Percentiles rank a stretch among this genome's conserved stretches.
phyloP scores from a whole-genome alignment of 2,113 vertebrate species.

The Cromileptes altivelis region DNA sequence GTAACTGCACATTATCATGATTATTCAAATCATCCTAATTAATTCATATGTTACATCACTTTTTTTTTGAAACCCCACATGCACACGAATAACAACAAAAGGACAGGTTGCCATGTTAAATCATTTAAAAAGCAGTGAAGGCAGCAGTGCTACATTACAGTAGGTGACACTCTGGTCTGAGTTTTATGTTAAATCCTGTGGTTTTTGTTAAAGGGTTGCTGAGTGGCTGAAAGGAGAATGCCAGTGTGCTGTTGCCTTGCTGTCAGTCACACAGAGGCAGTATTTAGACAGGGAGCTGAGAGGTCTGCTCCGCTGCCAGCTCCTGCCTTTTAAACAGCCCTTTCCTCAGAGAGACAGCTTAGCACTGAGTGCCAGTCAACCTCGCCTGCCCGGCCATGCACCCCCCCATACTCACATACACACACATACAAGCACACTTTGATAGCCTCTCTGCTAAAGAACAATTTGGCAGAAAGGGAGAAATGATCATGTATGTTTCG shows the following conservation, averaged over 20 bases:
- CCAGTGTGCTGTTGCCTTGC: conserved; percentile 73
- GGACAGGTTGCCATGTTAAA: conserved; percentile 71
- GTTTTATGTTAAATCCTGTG: conserved; percentile 70
- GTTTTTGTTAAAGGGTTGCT: conserved; percentile 74
- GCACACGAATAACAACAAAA: conserved; percentile 38
- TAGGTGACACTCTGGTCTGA: conserved; percentile 55
- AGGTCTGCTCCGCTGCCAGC: conserved; percentile 76
- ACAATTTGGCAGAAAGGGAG: conserved; percentile 68
- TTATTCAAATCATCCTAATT: conserved; percentile 42
- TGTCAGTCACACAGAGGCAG: conserved; percentile 81
- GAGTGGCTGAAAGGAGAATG: conserved; percentile 75
- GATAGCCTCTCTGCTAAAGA: conserved; percentile 66
- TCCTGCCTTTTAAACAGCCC: conserved; percentile 81
- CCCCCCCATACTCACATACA: conserved; percentile 12
- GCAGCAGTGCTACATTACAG: conserved; percentile 39
- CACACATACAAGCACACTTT: conserved; percentile 7
- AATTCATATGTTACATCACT: conserved; percentile 24
- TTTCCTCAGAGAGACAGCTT: conserved; percentile 82
- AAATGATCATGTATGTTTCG: conserved; percentile 70
- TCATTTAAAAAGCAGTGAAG: conserved; percentile 54
- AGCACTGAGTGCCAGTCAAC: conserved; percentile 80
- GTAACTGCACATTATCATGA: background rate
- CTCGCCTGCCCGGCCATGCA: conserved; percentile 47
- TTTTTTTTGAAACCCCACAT: conserved; percentile 10
- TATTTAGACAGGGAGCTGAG: conserved; percentile 84